Evolutionary conservation across 2,113 vertebrate genomes (phyloP), one percentile per base, ranked within the genome.

Genomic region (Gallinago jamesoni): DNA sequence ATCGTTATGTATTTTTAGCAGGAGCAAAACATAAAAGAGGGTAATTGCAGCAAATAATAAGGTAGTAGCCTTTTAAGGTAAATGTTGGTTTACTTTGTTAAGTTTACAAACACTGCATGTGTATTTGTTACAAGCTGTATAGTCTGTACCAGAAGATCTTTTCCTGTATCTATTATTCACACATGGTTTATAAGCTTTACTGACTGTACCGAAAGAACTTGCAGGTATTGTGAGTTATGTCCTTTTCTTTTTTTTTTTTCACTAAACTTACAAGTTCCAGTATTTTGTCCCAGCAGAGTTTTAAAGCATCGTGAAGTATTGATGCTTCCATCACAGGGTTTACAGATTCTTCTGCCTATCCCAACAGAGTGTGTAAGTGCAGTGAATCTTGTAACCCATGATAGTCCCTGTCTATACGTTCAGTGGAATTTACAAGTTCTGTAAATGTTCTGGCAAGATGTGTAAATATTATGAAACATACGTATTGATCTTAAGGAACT

Each of bases 221-320:
- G 47, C 45, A 82, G 39, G 25, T 41, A 28, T 50, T 86, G 16
- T 85, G 62, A 93, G n/a, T 90, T 90, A 69, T 31, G 64, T 37
- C 4, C 2, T 18, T 41, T 14, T 82, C 4, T 45, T 62, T 37
- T 50, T 93, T 63, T 13, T 30, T 20, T 31, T 56, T 31, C 47
- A 72, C 18, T 72, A 72, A 84, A 77, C 18, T 72, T 91, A 47
- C 3, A 78, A 91, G 52, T 75, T 81, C 27, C 70, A 87, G 60
- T 14, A 50, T 76, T 76, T 55, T 92, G 30, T 70, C 64, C 48
- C 87, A 56, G 60, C 23, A 79, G 82, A 78, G 45, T 74, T 96
- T 90, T 97, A 96, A 95, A 93, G 50, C 62, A 84, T 84, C 25
- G 7, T 84, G 82, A 96, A 87, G 53, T 96, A 89, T 84, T 52